Conservation (phyloP, 2,888 invertebrate species). For the Drosophila prostipennis region DNA sequence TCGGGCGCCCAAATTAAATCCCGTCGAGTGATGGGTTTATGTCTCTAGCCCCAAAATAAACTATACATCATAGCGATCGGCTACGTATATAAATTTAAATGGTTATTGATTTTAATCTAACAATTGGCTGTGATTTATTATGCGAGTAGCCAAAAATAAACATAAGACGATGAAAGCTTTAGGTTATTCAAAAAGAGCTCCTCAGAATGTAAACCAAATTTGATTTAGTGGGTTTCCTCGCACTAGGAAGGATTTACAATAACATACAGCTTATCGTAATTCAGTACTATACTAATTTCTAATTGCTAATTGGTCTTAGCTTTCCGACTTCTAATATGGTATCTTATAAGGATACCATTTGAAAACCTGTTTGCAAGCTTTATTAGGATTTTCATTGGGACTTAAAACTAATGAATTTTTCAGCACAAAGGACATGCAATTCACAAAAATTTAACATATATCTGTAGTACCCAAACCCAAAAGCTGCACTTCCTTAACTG, state of each 20-base stretch:
- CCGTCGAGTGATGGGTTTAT: conserved; percentile 63
- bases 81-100: conserved; percentile 36
- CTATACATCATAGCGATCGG: conserved; percentile 53
- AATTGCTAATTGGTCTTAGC: too few relatives aligned
- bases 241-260: too few relatives aligned
- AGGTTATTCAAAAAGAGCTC: not conserved
- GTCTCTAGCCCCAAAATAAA: conserved; percentile 59
- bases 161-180: not conserved
- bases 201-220: not conserved
- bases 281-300: too few relatives aligned
- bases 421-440: not conserved
- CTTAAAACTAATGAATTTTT: not conserved
- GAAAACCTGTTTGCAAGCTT: too few relatives aligned
- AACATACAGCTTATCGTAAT: too few relatives aligned
- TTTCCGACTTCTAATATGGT: too few relatives aligned
- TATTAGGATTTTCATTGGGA: too few relatives aligned
- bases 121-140: conserved; percentile 44
- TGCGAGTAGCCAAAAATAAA: conserved; percentile 15
- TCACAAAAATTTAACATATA: not conserved
- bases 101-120: conserved; percentile 54
- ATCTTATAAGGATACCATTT: too few relatives aligned
- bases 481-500: not conserved
- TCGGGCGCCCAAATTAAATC: conserved; percentile 15
- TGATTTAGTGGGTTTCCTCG: too few relatives aligned
- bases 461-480: not conserved